phyloP scores from a whole-genome alignment of 2,113 vertebrate species.

The Peromyscus polionotus region DNA sequence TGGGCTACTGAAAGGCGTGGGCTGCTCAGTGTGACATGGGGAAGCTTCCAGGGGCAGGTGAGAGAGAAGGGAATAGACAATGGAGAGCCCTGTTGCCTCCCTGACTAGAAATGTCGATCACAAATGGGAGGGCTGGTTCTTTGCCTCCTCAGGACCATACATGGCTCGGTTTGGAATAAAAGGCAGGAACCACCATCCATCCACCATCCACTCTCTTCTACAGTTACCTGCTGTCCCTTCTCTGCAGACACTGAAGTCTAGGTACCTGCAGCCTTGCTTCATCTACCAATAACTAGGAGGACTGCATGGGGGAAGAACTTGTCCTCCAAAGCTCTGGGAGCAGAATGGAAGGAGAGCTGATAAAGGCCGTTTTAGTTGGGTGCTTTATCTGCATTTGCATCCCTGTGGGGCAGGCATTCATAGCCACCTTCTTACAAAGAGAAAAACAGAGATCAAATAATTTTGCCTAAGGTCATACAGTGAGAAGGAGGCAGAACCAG shows the following conservation, averaged over 20 bases:
- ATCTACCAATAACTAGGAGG: neutral
- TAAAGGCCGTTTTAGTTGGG: neutral
- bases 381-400: neutral
- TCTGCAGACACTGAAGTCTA: neutral
- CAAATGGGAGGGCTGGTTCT: neutral
- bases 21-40: neutral
- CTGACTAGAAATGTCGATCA: fast-evolving
- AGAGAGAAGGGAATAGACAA: neutral
- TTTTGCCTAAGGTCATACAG: neutral
- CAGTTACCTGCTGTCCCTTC: fast-evolving
- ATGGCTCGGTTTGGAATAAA: neutral
- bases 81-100: neutral
- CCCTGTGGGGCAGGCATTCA: neutral
- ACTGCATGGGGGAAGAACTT: neutral
- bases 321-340: neutral
- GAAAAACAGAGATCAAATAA: conserved; percentile 12
- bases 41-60: neutral
- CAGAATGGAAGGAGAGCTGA: neutral
- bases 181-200: neutral
- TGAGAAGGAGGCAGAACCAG: neutral
- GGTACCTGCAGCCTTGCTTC: neutral
- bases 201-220: neutral
- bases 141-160: neutral
- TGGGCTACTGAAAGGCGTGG: neutral
- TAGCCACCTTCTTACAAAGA: neutral